Evolutionary conservation across 2,113 vertebrate species (phyloP).

Genomic region (Pelobates fuscus): DNA sequence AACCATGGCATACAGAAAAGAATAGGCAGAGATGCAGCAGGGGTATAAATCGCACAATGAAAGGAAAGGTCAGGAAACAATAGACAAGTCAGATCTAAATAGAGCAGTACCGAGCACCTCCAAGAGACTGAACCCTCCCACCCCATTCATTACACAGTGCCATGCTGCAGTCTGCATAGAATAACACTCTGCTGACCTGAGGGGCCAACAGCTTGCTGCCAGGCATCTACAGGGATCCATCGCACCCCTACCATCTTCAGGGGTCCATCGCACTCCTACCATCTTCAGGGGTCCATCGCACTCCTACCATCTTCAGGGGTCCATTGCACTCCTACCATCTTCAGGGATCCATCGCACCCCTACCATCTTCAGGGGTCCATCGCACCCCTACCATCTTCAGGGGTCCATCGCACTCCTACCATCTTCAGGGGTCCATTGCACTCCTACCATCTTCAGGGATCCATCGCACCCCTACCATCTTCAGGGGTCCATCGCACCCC

Average conservation of each 20-base stretch:
- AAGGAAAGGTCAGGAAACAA: constrained; percentile 18
- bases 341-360: neutral
- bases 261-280: neutral
- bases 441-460: neutral
- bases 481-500: neutral
- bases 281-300: no score
- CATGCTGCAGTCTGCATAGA: neutral
- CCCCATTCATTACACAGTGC: neutral
- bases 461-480: neutral
- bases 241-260: neutral
- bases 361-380: no score
- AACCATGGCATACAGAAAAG: neutral
- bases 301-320: neutral
- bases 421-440: no score
- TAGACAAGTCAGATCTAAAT: neutral
- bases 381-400: neutral
- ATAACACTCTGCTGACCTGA: no score
- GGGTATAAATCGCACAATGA: neutral
- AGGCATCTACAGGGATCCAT: no score
- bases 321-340: neutral
- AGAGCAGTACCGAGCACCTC: neutral
- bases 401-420: neutral
- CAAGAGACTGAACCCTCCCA: neutral
- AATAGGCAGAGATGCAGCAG: neutral
- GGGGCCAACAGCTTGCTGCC: no score